phyloP scores from a whole-genome alignment of 2,888 invertebrate species.

The Parthenolecanium corni region DNA sequence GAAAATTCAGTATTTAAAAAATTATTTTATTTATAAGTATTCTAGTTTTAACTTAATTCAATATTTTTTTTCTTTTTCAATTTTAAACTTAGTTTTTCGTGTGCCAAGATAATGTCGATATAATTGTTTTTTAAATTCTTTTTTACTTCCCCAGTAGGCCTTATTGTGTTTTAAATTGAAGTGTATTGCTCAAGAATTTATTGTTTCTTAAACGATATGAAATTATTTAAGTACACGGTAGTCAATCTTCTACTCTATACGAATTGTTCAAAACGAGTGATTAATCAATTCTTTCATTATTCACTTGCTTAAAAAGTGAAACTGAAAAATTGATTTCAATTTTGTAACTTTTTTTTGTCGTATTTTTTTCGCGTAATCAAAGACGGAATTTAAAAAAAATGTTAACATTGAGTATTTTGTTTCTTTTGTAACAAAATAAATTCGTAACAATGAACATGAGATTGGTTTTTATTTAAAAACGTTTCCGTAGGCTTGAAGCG shows the following conservation, averaged over 20 bases:
- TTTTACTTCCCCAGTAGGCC: too few species aligned
- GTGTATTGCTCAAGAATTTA: neutral
- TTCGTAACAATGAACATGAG: too few species aligned
- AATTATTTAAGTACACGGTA: neutral
- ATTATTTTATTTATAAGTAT: too few species aligned
- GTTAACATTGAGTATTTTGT: too few species aligned
- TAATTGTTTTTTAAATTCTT: neutral
- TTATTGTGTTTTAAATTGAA: neutral
- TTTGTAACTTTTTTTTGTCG: neutral
- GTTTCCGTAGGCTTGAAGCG: too few species aligned
- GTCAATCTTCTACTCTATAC: too few species aligned
- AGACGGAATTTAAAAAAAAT: neutral
- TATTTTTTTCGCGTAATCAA: constrained; percentile 1
- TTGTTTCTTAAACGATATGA: neutral
- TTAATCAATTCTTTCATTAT: constrained; percentile 14
- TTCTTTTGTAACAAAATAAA: too few species aligned
- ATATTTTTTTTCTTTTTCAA: too few species aligned
- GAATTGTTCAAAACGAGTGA: neutral
- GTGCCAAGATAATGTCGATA: neutral
- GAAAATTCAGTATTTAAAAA: too few species aligned
- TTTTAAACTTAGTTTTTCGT: neutral
- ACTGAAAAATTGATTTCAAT: constrained; percentile 9
- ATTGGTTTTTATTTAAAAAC: too few species aligned
- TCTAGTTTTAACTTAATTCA: too few species aligned
- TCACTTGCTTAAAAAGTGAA: constrained; percentile 11